Percentiles rank a stretch among this genome's conserved stretches.
Conservation (phyloP, 2,797 vertebrate genomes). For the Falco berigora region DNA sequence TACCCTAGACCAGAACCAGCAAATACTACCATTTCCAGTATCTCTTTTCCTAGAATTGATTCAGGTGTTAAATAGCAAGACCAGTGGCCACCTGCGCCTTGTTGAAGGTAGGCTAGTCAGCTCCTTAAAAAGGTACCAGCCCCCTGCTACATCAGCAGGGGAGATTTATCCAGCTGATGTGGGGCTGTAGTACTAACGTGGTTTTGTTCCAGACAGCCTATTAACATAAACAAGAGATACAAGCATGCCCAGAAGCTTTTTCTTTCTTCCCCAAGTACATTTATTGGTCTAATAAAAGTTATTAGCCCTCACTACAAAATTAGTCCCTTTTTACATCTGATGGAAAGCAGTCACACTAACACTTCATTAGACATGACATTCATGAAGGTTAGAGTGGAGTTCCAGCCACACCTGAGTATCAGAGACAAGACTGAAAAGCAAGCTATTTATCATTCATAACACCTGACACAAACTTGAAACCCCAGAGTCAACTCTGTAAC, state of each 20-base stretch:
- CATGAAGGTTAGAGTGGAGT: neutral
- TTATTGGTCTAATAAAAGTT: neutral
- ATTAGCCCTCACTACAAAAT: neutral
- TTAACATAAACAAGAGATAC: neutral
- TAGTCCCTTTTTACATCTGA: neutral
- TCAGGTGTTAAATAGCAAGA: neutral
- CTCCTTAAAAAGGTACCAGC: neutral
- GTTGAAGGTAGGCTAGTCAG: neutral
- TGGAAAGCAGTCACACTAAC: neutral
- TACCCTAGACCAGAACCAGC: neutral
- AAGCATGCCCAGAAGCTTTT: neutral
- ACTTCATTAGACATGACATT: neutral
- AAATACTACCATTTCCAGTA: neutral
- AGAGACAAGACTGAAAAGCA: neutral
- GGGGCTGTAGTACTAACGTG: neutral
- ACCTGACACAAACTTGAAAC: neutral
- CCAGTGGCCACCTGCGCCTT: neutral
- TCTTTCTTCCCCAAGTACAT: neutral
- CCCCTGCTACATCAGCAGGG: neutral
- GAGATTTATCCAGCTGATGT: neutral
- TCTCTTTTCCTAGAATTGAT: neutral
- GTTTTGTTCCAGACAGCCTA: neutral
- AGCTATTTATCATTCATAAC: neutral
- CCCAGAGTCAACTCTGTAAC: neutral
- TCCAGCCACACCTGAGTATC: neutral